Percentiles rank a stretch among this genome's conserved stretches.
These are phyloP conservation scores for Trichechus manatus DNA, from an alignment of 2,113 vertebrate species.

Conservation along the genomic window DNA sequence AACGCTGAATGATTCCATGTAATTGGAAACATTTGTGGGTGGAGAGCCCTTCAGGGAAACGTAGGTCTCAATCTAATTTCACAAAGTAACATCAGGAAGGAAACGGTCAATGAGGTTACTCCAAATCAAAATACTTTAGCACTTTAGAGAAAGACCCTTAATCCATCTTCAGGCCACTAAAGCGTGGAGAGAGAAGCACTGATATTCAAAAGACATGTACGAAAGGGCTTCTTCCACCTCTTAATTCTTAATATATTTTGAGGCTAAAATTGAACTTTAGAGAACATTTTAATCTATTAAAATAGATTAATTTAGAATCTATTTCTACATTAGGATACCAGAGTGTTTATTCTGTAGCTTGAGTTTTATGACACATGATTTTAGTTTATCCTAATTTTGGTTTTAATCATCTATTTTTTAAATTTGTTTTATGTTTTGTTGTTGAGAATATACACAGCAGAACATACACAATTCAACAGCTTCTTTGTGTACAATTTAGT, in stretches of 20 bases:
- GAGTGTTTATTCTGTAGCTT: conserved; percentile 6
- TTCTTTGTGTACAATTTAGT: not conserved
- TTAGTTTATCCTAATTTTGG: conserved; percentile 11
- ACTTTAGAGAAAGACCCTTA: conserved; percentile 61
- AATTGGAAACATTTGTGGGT: conserved; percentile 69
- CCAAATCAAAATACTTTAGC: conserved; percentile 64
- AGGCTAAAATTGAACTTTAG: conserved; percentile 24
- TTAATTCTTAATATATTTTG: not conserved
- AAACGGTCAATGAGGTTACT: conserved; percentile 68
- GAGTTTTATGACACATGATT: conserved; percentile 1
- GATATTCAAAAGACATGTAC: not conserved
- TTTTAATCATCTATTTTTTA: conserved; percentile 18
- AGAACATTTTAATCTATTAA: not conserved
- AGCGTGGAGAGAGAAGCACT: not conserved
- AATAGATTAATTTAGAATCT: not conserved
- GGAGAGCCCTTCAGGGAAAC: conserved; percentile 74
- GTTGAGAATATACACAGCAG: not conserved
- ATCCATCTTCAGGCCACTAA: conserved; percentile 17
- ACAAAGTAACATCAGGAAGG: conserved; percentile 65
- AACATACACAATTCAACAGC: not conserved
- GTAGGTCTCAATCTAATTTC: conserved; percentile 75
- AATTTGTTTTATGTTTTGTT: not conserved
- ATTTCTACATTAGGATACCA: not conserved
- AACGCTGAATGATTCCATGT: conserved; percentile 63
- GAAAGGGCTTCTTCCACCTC: not conserved